A percentile compares a stretch with the other conserved stretches of the same genome.
phyloP scores from a whole-genome alignment of 2,888 invertebrate genomes.

The Lottia scabra region DNA sequence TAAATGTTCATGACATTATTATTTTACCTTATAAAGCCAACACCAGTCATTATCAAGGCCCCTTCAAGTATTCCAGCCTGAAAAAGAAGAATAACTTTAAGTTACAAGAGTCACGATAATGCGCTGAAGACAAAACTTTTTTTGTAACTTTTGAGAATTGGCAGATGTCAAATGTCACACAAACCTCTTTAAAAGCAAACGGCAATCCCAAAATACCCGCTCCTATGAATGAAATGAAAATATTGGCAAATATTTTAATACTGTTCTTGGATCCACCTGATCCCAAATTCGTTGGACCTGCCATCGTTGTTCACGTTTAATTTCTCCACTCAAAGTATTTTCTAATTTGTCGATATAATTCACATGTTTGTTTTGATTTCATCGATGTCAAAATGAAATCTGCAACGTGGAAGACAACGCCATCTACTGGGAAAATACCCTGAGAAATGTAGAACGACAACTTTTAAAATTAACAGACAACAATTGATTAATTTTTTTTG shows the following conservation, averaged over 20 bases:
- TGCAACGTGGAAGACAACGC: conserved; percentile 4
- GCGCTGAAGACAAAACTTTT: neutral
- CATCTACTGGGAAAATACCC: neutral
- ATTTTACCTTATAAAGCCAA: conserved; percentile 58
- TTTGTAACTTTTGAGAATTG: neutral
- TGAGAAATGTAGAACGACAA: neutral
- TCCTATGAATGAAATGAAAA: conserved; percentile 71
- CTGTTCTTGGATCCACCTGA: conserved; percentile 53
- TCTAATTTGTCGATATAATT: neutral
- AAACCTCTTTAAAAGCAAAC: conserved; percentile 70
- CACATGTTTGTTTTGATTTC: neutral
- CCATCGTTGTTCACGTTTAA: conserved; percentile 26
- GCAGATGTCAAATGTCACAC: conserved; percentile 7
- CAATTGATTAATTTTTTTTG: neutral
- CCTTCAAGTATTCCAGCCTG: conserved; percentile 70
- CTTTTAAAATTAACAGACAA: neutral
- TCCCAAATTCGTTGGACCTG: conserved; percentile 26
- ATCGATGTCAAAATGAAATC: neutral
- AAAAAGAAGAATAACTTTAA: conserved; percentile 24
- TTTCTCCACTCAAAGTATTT: neutral
- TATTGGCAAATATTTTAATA: conserved; percentile 69
- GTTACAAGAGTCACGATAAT: neutral
- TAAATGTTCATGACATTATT: too few relatives aligned
- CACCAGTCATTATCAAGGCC: conserved; percentile 66
- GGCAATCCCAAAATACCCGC: conserved; percentile 70